Base-by-base conservation (phyloP, 2,888 invertebrate genomes). In the Nomada lathburiana region DNA sequence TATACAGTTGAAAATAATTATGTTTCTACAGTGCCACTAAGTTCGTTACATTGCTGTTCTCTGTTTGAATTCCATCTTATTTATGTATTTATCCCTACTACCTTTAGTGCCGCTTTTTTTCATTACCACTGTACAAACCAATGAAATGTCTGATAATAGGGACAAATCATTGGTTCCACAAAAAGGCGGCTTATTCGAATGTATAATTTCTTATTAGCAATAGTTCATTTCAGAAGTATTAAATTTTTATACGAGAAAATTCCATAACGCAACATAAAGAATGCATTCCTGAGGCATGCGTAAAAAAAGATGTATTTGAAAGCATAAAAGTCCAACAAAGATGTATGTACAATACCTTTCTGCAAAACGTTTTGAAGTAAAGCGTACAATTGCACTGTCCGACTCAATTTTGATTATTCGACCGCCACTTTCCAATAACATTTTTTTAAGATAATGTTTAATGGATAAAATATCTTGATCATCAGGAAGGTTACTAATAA, bases 381-480 rank as follows among this genome's bases (percentile, higher is more conserved):
- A 98, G 86, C 96, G 95, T 69, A 98, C 92, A 81, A 96, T 94
- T 4, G 97, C 97, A 75, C 94, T 95, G 63, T 95, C 95, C 13
- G 95, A 95, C 29, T 95, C 95, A 16, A 97, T 94, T 74, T 95
- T 94, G 2, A 96, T 91, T 23, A 98, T 97, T 89, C 96, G 95
- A 3, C 98, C 98, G 0, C 98, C 98, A 91, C 97, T 97, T 93
- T 98, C 98, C 89, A 96, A 96, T 0, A 97, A 96, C 74, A 98
- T 93, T 89, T 96, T 95, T 79, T 96, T 95, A 74, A 98, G 94
- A 55, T 97, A 94, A 79, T 95, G 95, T 80, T 92, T 94, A 83
- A 94, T 92, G 74, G 89, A 89, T 79, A 86, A 81, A 80, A 90
- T 88, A 82, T 96, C 95, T 86, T 95, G 94, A 83, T 96, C 95